Conservation (phyloP, 1,140 invertebrate genomes). For the Daktulosphaira vitifoliae region DNA sequence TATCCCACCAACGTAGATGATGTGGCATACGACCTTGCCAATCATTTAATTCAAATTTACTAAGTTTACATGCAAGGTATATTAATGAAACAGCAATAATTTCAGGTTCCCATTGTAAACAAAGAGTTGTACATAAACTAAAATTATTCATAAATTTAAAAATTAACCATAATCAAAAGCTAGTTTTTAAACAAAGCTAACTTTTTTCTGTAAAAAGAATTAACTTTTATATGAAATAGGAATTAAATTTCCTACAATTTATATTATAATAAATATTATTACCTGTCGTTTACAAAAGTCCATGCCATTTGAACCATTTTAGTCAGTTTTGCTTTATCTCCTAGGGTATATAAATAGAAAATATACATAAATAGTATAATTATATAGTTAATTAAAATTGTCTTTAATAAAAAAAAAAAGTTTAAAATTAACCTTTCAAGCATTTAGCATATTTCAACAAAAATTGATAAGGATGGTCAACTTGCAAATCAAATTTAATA, state of each 20-base stretch:
- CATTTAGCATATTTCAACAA: slow-evolving; percentile 93
- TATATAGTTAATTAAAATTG: no score
- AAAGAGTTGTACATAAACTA: slow-evolving; percentile 91
- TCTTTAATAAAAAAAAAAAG: no score
- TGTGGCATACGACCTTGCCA: slow-evolving; percentile 74
- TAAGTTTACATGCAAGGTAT: slow-evolving; percentile 89
- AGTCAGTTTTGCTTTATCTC: slow-evolving; percentile 83
- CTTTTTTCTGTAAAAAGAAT: no score
- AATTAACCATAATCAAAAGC: no score
- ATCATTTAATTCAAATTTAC: slow-evolving; percentile 88
- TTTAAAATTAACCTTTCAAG: slow-evolving; percentile 62
- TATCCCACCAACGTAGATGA: slow-evolving; percentile 93
- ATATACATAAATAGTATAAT: no score
- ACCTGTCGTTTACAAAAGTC: slow-evolving; percentile 99
- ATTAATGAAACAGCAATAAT: slow-evolving; percentile 94
- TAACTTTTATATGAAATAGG: no score
- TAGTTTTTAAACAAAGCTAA: no score
- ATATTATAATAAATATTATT: no score
- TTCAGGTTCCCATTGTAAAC: slow-evolving; percentile 98
- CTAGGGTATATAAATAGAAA: slow-evolving; percentile 43
- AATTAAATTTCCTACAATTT: no score
- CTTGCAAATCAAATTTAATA: slow-evolving; percentile 97
- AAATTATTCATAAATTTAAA: slow-evolving; percentile 36
- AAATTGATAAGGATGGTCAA: slow-evolving; percentile 94
- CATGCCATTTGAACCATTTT: slow-evolving; percentile 99